Base-by-base conservation (phyloP, 2,113 vertebrate genomes). In the Ameiurus melas region DNA sequence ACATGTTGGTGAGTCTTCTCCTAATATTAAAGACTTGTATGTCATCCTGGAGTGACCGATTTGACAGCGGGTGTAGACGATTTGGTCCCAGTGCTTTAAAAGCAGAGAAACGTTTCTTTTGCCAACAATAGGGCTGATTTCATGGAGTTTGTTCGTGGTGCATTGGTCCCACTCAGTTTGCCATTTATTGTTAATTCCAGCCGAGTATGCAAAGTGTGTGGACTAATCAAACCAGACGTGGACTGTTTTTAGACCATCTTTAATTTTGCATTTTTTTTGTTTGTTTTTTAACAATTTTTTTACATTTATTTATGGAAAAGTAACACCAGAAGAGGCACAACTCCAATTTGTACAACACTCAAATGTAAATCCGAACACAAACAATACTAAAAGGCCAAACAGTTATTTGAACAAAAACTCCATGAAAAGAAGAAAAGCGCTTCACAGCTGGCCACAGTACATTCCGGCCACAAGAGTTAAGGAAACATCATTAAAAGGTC, bases 401-500 rank as follows among this genome's bases (percentile, higher is more conserved):
- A 47, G 57, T 25, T 20, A 83, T 68, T 88, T 78, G 7, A 71
- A 39, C 89, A 68, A 85, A 36, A 81, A 90, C 62, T 33, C 84
- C 84, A 85, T 8, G 5, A 58, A 64, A 27, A 84, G n/a, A 27
- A n/a, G 30, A 81, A 81, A 81, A 81, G 53, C 79, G 30, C 79
- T 81, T 81, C 79, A 81, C 53, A 58, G 79, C 53, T 17, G 58
- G 82, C 43, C 43, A 47, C 27, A n/a, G 66, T 39, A 73, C 86
- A 4, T 10, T 80, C 4, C 5, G 0, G 60, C 20, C 33, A 90
- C 60, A 79, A 88, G 78, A 82, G 78, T 53, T 87, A 75, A 83
- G 64, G 20, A 85, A 90, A 85, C 36, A 17, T n/a, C 47, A 55
- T 78, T 66, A 84, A 88, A 71, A 87, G 75, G 51, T 55, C 53